Base-by-base conservation (phyloP, 2,888 invertebrate species). In the Hirtodrosophila confusa region DNA sequence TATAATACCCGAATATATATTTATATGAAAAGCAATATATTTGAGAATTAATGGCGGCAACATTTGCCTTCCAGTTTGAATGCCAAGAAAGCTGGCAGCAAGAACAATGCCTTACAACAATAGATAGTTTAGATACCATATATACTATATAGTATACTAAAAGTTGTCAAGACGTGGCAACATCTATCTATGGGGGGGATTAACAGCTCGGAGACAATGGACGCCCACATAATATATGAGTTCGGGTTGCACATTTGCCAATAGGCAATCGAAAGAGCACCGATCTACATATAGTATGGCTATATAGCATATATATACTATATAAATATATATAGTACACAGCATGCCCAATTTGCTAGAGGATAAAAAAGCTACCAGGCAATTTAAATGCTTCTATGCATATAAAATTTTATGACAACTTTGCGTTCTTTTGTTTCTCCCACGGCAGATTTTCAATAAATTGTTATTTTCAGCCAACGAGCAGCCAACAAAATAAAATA, bases 351-450 rank as follows among this genome's bases (percentile, higher is more conserved):
- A 70, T 50, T 48, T 69, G 61, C 41, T 66, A 44, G 4, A n/a
- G 33, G 37, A 7, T n/a, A 12, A n/a, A 29, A 11, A 23, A 33
- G 2, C 8, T 27, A 11, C 27, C 27, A 29, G 29, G 37, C 48
- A 40, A 12, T 10, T 3, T 27, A 24, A 65, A 24, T 49, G 17
- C 12, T 40, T 27, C 17, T 29, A 43, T 29, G 63, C 75, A 57
- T 64, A 75, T 78, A 64, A 67, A 56, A 68, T 85, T 80, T 86
- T 66, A 80, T 84, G 80, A 71, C 71, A 77, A 69, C 66, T 72
- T 72, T 69, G 78, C 48, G 69, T 87, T 82, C 68, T 73, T 86
- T 84, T 78, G 85, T 84, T 61, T 49, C 36, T 57, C 41, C 60
- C 54, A 49, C 51, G 56, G 51, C 66, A 48, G 65, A 85, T 75